Base-by-base conservation (phyloP, 2,888 invertebrate genomes). In the Agrochola litura region DNA sequence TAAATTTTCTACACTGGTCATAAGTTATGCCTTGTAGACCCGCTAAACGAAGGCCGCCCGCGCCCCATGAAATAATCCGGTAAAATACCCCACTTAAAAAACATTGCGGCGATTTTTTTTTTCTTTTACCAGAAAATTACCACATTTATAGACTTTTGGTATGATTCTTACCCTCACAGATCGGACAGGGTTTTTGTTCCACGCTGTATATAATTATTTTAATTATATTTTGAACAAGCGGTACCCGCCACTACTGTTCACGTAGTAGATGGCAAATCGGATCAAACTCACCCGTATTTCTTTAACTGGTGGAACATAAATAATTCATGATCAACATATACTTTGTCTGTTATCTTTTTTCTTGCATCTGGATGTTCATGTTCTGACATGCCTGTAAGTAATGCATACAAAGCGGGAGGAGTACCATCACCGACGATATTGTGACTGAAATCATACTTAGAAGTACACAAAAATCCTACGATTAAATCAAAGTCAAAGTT, bases 341-440 rank as follows among this genome's bases (percentile, higher is more conserved):
- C 96, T 97, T 73, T 97, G 97, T 10, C 94, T 93, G 0, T 92
- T 92, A 92, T 97, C 97, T 71, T 98, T 95, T 93, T 98, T 98
- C 99, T 97, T 0, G 98, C 98, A 91, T 99, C 99, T 0, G 99
- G 99, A 65, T 99, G 93, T 92, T 99, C 99, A 41, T 98, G 93
- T 93, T 99, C 99, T 0, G 97, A 98, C 90, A 97, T 97, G 10
- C 99, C 99, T 0, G 99, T 98, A 4, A 99, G 95, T 78, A 99
- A 97, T 0, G 99, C 99, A 85, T 99, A 98, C 60, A 99, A 93
- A 0, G 99, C 99, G 76, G 98, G 98, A 0, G 98, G 98, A 0
- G 98, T 98, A 0, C 98, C 98, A 92, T 99, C 98, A 0, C 99
- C 98, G 0, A 98, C 97, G 86, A 98, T 98, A 90, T 98, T 98